These are phyloP conservation scores for Reticulitermes speratus DNA, from an alignment of 1,140 invertebrate species.

Conservation along the genomic window DNA sequence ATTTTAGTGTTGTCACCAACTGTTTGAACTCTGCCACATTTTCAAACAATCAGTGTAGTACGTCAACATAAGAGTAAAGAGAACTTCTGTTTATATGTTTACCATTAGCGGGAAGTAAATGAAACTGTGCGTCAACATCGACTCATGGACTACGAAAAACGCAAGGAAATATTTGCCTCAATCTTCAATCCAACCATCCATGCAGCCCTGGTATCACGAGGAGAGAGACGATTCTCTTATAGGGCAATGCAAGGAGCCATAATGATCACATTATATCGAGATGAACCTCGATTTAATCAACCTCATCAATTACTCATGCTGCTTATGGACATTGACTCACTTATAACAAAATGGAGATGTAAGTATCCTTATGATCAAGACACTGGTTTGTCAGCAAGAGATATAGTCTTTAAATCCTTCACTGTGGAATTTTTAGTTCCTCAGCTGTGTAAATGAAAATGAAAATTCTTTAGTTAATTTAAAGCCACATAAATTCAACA, in stretches of 20 bases:
- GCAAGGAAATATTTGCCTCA: constrained; percentile 81
- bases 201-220: constrained; percentile 72
- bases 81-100: no score
- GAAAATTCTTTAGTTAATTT: no score
- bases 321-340: constrained; percentile 96
- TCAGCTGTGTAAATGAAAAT: no score
- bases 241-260: constrained; percentile 92
- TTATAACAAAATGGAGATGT: constrained; percentile 99
- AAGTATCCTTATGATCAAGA: constrained; percentile 49
- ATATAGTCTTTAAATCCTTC: no score
- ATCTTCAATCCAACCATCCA: constrained; percentile 84
- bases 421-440: no score
- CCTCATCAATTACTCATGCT: constrained; percentile 91
- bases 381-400: no score
- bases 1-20: no score
- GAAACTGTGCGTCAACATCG: constrained; percentile 58
- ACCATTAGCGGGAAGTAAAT: constrained; percentile 56
- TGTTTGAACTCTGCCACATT: no score
- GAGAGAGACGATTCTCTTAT: constrained; percentile 88
- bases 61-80: no score
- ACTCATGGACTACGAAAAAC: constrained; percentile 71
- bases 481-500: no score
- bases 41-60: no score
- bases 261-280: constrained; percentile 95
- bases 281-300: constrained; percentile 95